Percentiles rank a stretch among this genome's conserved stretches.
These are phyloP conservation scores for Chironomus tepperi DNA, from an alignment of 1,140 invertebrate genomes.

Conservation along the genomic window DNA sequence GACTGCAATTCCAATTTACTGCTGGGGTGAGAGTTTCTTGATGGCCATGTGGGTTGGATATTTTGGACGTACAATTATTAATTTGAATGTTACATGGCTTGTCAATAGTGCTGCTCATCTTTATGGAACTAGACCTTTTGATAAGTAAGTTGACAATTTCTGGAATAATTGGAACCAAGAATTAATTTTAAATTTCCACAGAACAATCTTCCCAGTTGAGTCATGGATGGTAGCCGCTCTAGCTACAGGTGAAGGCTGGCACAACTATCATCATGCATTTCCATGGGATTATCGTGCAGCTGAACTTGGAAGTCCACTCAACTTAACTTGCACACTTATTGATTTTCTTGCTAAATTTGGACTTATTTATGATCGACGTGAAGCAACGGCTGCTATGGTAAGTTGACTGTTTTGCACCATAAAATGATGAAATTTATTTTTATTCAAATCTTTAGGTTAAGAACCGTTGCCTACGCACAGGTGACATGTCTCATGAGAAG, in stretches of 20 bases:
- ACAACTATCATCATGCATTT: conserved; percentile 61
- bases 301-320: conserved; percentile 45
- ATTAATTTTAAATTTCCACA: conserved; percentile 35
- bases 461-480: conserved; percentile 25
- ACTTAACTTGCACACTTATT: conserved; percentile 43
- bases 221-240: conserved; percentile 45
- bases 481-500: conserved; percentile 24
- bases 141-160: conserved; percentile 42
- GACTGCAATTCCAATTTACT: conserved; percentile 55
- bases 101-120: conserved; percentile 75
- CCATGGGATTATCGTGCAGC: conserved; percentile 57
- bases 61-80: conserved; percentile 58
- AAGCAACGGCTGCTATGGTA: conserved; percentile 44
- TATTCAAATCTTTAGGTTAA: conserved; percentile 27
- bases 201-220: conserved; percentile 49
- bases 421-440: neutral
- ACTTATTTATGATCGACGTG: conserved; percentile 56
- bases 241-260: conserved; percentile 57
- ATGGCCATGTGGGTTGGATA: conserved; percentile 47
- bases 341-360: conserved; percentile 42
- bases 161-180: too few species aligned
- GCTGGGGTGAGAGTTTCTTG: conserved; percentile 56
- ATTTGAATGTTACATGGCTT: conserved; percentile 74
- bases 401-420: neutral
- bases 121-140: conserved; percentile 57